Percentiles rank a stretch among this genome's conserved stretches.
These are phyloP conservation scores for Sitobion miscanthi DNA, from an alignment of 1,140 invertebrate species.

Conservation along the genomic window DNA sequence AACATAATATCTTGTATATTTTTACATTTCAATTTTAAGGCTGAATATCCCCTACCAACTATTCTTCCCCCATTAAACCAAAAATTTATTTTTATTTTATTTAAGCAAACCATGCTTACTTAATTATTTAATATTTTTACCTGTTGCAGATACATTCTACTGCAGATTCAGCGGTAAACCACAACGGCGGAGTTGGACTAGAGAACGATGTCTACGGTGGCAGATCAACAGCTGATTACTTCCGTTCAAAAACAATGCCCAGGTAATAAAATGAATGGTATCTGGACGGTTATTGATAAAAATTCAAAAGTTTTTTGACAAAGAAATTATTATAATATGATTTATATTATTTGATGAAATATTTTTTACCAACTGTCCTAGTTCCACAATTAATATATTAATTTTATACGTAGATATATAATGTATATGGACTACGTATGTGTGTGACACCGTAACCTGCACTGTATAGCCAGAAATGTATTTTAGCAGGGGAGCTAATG, in stretches of 20 bases:
- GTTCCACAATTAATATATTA: background rate
- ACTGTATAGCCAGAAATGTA: background rate
- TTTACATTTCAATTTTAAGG: background rate
- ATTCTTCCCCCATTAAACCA: background rate
- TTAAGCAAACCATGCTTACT: background rate
- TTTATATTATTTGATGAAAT: too few relatives aligned
- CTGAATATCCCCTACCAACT: background rate
- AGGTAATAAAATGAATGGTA: background rate
- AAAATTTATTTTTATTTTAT: background rate
- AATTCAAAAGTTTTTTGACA: background rate
- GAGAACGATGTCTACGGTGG: conserved; percentile 21
- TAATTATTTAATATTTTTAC: background rate
- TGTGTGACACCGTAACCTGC: background rate
- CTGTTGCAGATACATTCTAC: conserved; percentile 26
- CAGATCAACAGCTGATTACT: conserved; percentile 21
- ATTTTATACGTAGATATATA: background rate
- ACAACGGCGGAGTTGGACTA: background rate
- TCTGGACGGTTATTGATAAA: background rate
- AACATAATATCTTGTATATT: too few relatives aligned
- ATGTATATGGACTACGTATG: background rate
- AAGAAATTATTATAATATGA: background rate
- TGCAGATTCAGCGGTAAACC: background rate
- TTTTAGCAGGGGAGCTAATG: background rate
- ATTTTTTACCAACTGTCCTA: background rate
- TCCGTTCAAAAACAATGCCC: conserved; percentile 42